phyloP scores from a whole-genome alignment of 1,140 invertebrate species.

The Drosophila nigromelanica region DNA sequence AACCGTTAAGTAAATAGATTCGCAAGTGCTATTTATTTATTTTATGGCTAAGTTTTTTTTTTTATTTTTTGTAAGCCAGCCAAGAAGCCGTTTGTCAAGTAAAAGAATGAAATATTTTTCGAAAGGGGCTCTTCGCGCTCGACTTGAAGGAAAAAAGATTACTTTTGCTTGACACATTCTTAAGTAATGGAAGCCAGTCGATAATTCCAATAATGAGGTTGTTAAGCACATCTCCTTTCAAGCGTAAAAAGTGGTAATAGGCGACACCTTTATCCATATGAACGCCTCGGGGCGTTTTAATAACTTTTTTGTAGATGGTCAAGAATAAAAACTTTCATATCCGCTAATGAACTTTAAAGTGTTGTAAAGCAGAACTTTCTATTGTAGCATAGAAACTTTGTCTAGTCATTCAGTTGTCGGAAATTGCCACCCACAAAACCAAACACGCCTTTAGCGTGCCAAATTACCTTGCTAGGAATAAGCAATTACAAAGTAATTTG shows the following conservation, averaged over 20 bases:
- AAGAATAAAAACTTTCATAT: not conserved
- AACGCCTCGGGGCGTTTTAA: not conserved
- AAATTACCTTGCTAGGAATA: not conserved
- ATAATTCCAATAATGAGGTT: not conserved
- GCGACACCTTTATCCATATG: not conserved
- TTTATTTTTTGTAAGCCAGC: no score
- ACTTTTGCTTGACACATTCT: not conserved
- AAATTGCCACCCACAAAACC: not conserved
- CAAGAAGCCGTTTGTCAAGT: no score
- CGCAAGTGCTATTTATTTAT: no score
- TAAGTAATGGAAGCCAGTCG: not conserved
- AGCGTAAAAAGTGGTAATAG: not conserved
- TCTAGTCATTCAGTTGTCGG: not conserved
- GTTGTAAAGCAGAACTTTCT: not conserved
- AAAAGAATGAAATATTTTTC: not conserved
- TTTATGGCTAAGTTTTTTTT: no score
- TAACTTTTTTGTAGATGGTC: not conserved
- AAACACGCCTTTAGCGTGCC: not conserved
- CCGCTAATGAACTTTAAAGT: not conserved
- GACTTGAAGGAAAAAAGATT: not conserved
- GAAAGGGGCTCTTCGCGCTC: not conserved
- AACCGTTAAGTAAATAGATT: no score
- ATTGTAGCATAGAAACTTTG: not conserved
- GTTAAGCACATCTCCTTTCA: slow-evolving; percentile 1
- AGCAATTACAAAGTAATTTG: no score